Conservation (phyloP, 2,888 invertebrate species). For the Orthosia gothica region DNA sequence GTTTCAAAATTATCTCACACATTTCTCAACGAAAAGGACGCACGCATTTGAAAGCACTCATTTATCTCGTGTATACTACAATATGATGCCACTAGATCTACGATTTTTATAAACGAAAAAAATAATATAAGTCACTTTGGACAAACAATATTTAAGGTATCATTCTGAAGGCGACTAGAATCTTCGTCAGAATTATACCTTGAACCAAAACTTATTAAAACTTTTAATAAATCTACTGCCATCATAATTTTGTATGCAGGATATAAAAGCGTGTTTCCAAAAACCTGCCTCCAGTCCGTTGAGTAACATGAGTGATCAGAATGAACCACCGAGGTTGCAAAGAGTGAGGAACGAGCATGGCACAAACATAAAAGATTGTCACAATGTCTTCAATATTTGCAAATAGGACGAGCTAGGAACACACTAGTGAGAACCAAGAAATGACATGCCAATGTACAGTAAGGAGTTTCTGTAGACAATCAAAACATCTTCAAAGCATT, state of each 20-base stretch:
- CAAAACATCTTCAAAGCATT: neutral
- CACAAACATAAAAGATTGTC: constrained; percentile 9
- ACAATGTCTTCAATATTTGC: constrained; percentile 47
- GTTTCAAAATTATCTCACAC: constrained; percentile 41
- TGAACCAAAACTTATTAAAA: neutral
- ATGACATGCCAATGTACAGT: constrained; percentile 1
- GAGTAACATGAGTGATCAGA: constrained; percentile 40
- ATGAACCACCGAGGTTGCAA: constrained; percentile 18
- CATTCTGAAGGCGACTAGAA: neutral
- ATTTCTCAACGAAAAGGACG: constrained; percentile 25
- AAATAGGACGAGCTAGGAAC: constrained; percentile 31
- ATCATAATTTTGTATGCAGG: constrained; percentile 28
- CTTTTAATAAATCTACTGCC: constrained; percentile 10
- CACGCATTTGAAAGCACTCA: constrained; percentile 41
- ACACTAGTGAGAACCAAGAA: constrained; percentile 14
- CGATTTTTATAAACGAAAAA: neutral
- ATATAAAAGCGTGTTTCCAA: constrained; percentile 45
- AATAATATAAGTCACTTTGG: neutral
- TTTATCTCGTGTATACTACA: constrained; percentile 33
- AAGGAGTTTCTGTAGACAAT: neutral
- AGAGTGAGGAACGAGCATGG: constrained; percentile 17
- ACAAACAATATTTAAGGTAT: constrained; percentile 1
- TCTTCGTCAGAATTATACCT: neutral
- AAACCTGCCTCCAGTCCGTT: constrained; percentile 30
- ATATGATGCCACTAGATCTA: constrained; percentile 20